phyloP scores from a whole-genome alignment of 2,113 vertebrate genomes.

The Ornithorhynchus anatinus region DNA sequence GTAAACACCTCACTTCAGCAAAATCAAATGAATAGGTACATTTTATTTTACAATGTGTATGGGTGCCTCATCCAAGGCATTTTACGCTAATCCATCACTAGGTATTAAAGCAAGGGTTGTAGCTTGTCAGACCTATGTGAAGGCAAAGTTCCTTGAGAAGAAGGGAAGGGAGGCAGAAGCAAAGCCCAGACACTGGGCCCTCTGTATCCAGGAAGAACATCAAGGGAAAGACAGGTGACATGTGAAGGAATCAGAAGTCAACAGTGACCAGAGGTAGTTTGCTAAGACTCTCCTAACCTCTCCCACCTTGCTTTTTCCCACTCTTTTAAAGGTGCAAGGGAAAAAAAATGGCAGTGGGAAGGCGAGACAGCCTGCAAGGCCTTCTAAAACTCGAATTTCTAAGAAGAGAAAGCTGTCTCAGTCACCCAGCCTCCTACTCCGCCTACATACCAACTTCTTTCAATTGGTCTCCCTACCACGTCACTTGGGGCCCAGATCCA shows the following conservation, averaged over 20 bases:
- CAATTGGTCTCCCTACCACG: not conserved
- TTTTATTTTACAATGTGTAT: slow-evolving; percentile 37
- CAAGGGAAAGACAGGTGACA: no score
- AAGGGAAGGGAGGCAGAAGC: not conserved
- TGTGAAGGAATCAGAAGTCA: not conserved
- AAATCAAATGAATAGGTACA: slow-evolving; percentile 51
- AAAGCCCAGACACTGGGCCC: no score
- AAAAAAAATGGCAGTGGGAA: no score
- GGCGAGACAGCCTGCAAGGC: no score
- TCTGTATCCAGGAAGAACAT: no score
- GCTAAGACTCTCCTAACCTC: no score
- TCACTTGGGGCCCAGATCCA: not conserved
- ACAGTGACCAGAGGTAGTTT: not conserved
- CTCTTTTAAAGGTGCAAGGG: no score
- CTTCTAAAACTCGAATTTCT: no score
- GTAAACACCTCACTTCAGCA: slow-evolving; percentile 22
- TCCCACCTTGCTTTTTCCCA: no score
- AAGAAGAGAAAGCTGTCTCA: not conserved
- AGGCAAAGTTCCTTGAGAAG: not conserved
- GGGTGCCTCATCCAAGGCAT: slow-evolving; percentile 52
- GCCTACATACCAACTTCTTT: rapidly evolving
- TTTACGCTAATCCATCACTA: slow-evolving; percentile 46
- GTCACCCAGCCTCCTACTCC: not conserved
- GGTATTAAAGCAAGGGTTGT: not conserved
- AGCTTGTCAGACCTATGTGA: not conserved